phyloP scores from a whole-genome alignment of 2,888 invertebrate genomes.

The Antitype chi region DNA sequence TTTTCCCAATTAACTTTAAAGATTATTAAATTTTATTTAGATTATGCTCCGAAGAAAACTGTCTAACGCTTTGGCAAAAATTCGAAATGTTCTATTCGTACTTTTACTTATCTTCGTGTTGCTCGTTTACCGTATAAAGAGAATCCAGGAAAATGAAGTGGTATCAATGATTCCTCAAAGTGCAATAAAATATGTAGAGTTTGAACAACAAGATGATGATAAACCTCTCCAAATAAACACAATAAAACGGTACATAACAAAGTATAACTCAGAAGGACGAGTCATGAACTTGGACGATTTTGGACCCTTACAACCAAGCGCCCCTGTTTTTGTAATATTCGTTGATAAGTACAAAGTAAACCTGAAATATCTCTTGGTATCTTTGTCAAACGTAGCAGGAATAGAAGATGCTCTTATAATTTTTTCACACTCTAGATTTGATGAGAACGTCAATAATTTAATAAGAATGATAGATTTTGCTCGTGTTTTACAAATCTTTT shows the following conservation, averaged over 20 bases:
- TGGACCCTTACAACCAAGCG: slow-evolving; percentile 69
- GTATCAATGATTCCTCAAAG: slow-evolving; percentile 57
- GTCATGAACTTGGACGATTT: slow-evolving; percentile 72
- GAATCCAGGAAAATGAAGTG: slow-evolving; percentile 47
- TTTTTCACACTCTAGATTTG: slow-evolving; percentile 78
- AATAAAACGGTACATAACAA: slow-evolving; percentile 43
- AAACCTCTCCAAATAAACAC: slow-evolving; percentile 25
- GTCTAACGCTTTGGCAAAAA: slow-evolving; percentile 20
- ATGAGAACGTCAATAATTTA: slow-evolving; percentile 71
- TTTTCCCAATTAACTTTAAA: not conserved
- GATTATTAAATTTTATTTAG: not conserved
- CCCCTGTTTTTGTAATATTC: slow-evolving; percentile 75
- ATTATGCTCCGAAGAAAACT: slow-evolving; percentile 52
- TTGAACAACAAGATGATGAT: slow-evolving; percentile 11
- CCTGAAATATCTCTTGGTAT: slow-evolving; percentile 74
- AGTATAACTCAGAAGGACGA: slow-evolving; percentile 44
- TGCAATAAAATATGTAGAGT: slow-evolving; percentile 65
- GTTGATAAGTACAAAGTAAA: slow-evolving; percentile 69
- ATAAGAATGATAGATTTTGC: slow-evolving; percentile 77
- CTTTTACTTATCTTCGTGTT: slow-evolving; percentile 50
- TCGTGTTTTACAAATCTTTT: slow-evolving; percentile 79
- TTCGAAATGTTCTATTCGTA: slow-evolving; percentile 53
- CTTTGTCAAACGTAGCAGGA: slow-evolving; percentile 73
- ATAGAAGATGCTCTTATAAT: slow-evolving; percentile 77
- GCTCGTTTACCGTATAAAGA: slow-evolving; percentile 43